These are phyloP conservation scores for Cynodonichthys magdalenae DNA, from an alignment of 2,797 vertebrate genomes.

Conservation along the genomic window DNA sequence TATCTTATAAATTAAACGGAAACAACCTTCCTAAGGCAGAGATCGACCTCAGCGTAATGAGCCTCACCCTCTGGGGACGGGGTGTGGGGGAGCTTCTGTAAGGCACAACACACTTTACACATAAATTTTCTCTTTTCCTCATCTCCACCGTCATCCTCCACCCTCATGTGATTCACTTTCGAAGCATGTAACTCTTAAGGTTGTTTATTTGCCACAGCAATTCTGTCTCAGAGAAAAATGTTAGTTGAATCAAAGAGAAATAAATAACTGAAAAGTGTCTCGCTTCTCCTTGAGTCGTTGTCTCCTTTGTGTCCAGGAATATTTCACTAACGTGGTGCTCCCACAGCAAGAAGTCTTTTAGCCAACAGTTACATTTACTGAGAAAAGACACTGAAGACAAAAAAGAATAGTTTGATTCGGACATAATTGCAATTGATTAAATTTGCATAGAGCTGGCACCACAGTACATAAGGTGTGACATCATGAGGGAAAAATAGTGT, in stretches of 20 bases:
- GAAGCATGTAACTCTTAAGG: conserved; percentile 85
- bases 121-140: conserved; percentile 48
- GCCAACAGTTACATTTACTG: neutral
- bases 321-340: too few relatives aligned
- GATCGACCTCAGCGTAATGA: conserved; percentile 35
- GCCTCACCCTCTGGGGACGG: conserved; percentile 41
- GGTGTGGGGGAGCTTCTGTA: conserved; percentile 50
- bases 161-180: conserved; percentile 74
- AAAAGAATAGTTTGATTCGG: too few relatives aligned
- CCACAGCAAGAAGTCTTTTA: neutral
- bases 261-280: conserved; percentile 72
- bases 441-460: too few relatives aligned
- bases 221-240: conserved; percentile 79
- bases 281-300: conserved; percentile 28
- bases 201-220: conserved; percentile 79
- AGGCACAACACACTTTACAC: conserved; percentile 67
- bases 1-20: conserved; percentile 35
- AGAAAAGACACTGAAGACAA: too few relatives aligned
- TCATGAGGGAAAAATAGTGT: too few relatives aligned
- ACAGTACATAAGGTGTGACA: too few relatives aligned
- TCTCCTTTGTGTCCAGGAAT: conserved; percentile 7
- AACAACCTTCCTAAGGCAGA: conserved; percentile 12
- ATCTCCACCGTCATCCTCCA: conserved; percentile 59
- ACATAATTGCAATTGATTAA: too few relatives aligned
- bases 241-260: conserved; percentile 79